Evolutionary conservation across 2,888 invertebrate species (phyloP), one percentile per base, ranked within the genome.

Genomic region (Shargacucullia verbasci): DNA sequence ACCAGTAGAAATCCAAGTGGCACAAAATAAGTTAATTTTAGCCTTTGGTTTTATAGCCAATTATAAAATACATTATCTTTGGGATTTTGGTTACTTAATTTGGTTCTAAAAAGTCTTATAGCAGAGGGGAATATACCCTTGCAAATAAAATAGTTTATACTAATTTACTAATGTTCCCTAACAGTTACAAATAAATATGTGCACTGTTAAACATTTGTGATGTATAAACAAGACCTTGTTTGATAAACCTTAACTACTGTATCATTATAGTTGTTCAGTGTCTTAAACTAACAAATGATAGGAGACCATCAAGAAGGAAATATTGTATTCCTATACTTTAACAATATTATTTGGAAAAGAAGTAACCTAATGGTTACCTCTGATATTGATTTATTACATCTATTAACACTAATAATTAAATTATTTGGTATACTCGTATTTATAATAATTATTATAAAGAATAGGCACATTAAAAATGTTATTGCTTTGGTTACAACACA

Each of bases 401-500:
- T 69, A 74, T 59, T 67, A 67, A 65, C 55, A 66, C 65, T 74
- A 77, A 69, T 78, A 84, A 83, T 85, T 88, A 89, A 80, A 85
- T 83, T 89, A 88, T 90, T 92, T 90, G 89, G 91, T 87, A 88
- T 87, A 83, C 64, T 81, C 78, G 77, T 83, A 84, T 82, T 83
- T 82, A 82, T 81, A 67, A 69, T 72, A 38, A 70, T 65, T 67
- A 79, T 82, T 83, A 81, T 83, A 85, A 80, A 88, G 85, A 78
- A 89, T 90, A 92, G 91, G 90, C 91, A 92, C 89, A 89, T 89
- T 85, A 86, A 80, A 85, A 83, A 86, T 85, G 86, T 90, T 93
- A 93, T 93, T 93, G 93, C 93, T 93, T 93, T 93, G 93, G 92
- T 92, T 92, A 89, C 86, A 91, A 89, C 88, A 90, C 87, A 92